These are phyloP conservation scores for Danio aesculapii DNA, from an alignment of 2,797 vertebrate genomes.

Conservation along the genomic window DNA sequence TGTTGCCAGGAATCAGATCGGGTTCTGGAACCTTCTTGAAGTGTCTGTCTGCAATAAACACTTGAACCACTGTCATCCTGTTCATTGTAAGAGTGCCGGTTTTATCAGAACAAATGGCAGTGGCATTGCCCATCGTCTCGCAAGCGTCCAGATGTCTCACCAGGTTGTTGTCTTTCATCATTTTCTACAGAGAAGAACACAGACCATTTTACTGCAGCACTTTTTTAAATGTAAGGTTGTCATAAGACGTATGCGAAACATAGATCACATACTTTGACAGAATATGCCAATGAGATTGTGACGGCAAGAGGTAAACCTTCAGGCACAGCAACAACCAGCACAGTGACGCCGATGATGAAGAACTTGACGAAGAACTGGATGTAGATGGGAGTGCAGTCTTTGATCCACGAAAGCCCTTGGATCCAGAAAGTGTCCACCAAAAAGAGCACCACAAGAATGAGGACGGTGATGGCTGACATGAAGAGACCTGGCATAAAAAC, in stretches of 20 bases:
- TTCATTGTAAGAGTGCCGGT: constrained; percentile 97
- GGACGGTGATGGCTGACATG: constrained; percentile 94
- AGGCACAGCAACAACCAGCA: constrained; percentile 96
- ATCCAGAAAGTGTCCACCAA: constrained; percentile 94
- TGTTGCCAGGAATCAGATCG: constrained; percentile 81
- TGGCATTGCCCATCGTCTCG: constrained; percentile 98
- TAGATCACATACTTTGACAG: constrained; percentile 88
- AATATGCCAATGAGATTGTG: constrained; percentile 98
- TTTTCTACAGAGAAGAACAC: constrained; percentile 84
- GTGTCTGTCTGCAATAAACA: constrained; percentile 83
- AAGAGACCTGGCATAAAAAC: constrained; percentile 84
- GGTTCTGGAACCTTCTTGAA: constrained; percentile 91
- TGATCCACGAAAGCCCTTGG: constrained; percentile 86
- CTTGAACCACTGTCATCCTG: constrained; percentile 95
- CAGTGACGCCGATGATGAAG: constrained; percentile 98
- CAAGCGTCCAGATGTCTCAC: constrained; percentile 97
- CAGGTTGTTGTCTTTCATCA: constrained; percentile 99
- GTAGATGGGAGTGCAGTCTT: constrained; percentile 91
- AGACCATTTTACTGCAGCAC: background rate
- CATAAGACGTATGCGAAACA: background rate
- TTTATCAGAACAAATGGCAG: constrained; percentile 98
- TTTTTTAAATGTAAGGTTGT: background rate
- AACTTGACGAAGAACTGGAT: constrained; percentile 98
- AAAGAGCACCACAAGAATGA: constrained; percentile 95
- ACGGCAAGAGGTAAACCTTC: constrained; percentile 97